Evolutionary conservation across 2,113 vertebrate genomes (phyloP), one percentile per base, ranked within the genome.

Genomic region (Prietella phreatophila): DNA sequence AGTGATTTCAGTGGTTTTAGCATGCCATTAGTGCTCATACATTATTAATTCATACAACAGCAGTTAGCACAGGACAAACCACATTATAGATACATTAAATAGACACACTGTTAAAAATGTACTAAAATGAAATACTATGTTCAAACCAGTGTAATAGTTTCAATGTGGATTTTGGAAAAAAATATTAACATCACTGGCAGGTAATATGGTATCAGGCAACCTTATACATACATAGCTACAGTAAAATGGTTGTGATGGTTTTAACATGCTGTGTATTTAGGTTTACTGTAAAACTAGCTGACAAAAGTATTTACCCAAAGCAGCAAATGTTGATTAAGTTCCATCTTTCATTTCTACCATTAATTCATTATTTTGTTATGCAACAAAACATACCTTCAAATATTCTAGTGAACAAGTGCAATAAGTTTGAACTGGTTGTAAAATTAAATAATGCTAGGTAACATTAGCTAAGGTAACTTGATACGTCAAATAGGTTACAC

Each of bases 11-110:
- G 61, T 53, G 58, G 17, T 69, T 81, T 81, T 65, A 67, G 47
- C 76, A 17, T 55, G 78, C 55, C 83, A 81, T 10, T 4, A 19
- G 30, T 67, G 76, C 47, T 82, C 53, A 39, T 50, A 78, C 36
- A 15, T 50, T 82, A 78, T 58, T 82, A 58, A 36, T 55, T 81
- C 55, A 5, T 20, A 60, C 56, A 82, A 61, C 25, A 42, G 75
- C 78, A 86, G 89, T 86, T 85, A 19, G 27, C 61, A 88, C 27
- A 90, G 65, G 85, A 36, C 81, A 55, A 39, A 73, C 86, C 89
- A 82, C 22, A 89, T 85, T 83, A 89, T 85, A 14, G 10, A 42
- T 7, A 42, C 0, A 42, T 15, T 25, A 82, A 33, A 60, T 15
- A 27, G 11, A 15, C 15, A 39, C n/a, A 13, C 30, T 25, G 4